Evolutionary conservation across 2,113 vertebrate genomes (phyloP), one percentile per base, ranked within the genome.

Genomic region (Esox niger): DNA sequence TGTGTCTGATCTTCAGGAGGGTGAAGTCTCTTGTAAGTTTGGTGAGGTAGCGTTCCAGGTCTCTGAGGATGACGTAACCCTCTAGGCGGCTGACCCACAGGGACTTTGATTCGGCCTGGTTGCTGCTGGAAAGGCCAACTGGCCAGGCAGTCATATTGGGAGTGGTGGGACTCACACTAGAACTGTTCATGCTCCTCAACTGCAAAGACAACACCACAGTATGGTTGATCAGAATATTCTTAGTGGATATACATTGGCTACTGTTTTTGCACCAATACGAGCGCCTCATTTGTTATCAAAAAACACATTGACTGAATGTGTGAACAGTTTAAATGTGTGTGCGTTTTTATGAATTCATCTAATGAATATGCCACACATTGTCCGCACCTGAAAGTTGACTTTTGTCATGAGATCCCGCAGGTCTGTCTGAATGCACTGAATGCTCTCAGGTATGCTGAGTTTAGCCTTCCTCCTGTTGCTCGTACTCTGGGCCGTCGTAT

Each of bases 11-110:
- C 46, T 62, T 70, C 66, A 93, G 77, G 2, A 92, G 49, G 11
- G 84, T 80, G 74, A 92, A 92, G 80, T 92, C 90, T 30, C 89
- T 80, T 3, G 86, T 82, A 60, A 92, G 77, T 73, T 83, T 89
- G 26, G 71, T 83, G 68, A 93, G 85, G 79, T 90, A 93, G 35
- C 81, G 82, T 29, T 90, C 74, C 13, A 93, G 83, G 71, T 91
- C 90, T 57, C 90, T 83, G 31, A 93, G 86, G 58, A 91, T 81
- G 64, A 93, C 62, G 74, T 91, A 93, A 17, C 89, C 90, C 57
- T 88, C 84, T 64, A 90, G 75, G 11, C 74, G 73, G 4, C 74
- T 82, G 46, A 76, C 61, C 91, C 91, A 93, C 1, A 54, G 46
- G 0, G 72, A 81, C 57, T 64, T 69, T 11, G 69, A 30, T 23